A percentile compares a stretch with the other conserved stretches of the same genome.
Evolutionary conservation across 2,888 invertebrate genomes (phyloP).

Genomic region (Arctia plantaginis): DNA sequence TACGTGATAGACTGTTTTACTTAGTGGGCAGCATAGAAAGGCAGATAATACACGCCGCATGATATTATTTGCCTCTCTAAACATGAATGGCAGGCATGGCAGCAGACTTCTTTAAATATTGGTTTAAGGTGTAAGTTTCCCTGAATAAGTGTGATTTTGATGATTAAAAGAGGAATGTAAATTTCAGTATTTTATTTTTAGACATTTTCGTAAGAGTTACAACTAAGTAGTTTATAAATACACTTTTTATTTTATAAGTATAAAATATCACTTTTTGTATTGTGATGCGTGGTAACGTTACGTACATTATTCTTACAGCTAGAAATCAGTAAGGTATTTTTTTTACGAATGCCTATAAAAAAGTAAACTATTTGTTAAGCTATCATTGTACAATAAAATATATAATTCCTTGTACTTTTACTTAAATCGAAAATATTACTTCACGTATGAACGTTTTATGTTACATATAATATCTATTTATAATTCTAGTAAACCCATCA

Average conservation of each 20-base stretch:
- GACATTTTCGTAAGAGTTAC: neutral
- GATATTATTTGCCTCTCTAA: no score
- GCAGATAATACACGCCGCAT: no score
- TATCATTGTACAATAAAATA: neutral
- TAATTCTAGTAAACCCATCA: conserved; percentile 41
- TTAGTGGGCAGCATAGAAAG: no score
- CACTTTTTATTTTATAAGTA: neutral
- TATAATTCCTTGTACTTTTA: conserved; percentile 60
- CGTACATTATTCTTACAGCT: neutral
- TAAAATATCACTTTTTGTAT: neutral
- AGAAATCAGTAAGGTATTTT: neutral
- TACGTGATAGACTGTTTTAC: no score
- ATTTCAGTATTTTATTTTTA: neutral
- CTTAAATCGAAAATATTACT: conserved; percentile 48
- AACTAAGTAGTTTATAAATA: neutral
- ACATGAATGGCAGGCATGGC: no score
- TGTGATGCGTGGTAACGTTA: conserved; percentile 13
- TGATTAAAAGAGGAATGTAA: neutral
- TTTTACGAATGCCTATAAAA: neutral
- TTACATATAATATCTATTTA: conserved; percentile 16
- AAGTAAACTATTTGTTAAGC: neutral
- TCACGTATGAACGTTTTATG: conserved; percentile 9
- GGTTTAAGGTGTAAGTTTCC: neutral
- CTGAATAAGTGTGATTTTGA: neutral
- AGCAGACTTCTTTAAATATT: no score